These are phyloP conservation scores for Macrophya annulata DNA, from an alignment of 2,888 invertebrate genomes.

Conservation along the genomic window DNA sequence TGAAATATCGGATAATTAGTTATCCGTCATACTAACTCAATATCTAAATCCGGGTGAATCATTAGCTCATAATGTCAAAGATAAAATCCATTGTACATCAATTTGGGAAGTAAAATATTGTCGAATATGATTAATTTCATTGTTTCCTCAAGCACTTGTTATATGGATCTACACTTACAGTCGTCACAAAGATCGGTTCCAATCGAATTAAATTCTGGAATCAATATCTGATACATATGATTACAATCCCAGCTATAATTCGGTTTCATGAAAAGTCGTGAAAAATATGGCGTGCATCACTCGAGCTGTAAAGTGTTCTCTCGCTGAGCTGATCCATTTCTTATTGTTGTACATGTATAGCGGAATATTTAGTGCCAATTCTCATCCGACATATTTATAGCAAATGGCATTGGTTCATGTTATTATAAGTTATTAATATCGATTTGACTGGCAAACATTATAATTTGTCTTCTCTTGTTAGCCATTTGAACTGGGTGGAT, in stretches of 20 bases:
- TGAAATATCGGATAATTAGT: neutral
- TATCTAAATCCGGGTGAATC: neutral
- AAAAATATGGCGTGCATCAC: neutral
- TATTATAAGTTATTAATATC: slow-evolving; percentile 22
- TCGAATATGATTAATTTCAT: neutral
- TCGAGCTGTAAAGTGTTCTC: no score
- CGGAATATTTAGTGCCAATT: slow-evolving; percentile 13
- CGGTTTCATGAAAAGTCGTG: neutral
- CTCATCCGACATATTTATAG: neutral
- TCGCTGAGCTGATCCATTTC: neutral
- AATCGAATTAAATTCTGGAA: neutral
- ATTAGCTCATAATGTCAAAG: neutral
- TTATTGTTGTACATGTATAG: neutral
- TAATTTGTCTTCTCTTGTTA: neutral
- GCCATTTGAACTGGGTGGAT: neutral
- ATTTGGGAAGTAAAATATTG: neutral
- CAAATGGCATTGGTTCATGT: neutral
- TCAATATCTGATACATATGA: neutral
- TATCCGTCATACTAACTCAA: neutral
- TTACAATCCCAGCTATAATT: neutral
- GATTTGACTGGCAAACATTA: neutral
- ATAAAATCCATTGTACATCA: neutral
- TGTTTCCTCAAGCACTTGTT: neutral
- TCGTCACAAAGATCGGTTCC: neutral
- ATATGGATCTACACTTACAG: neutral